Percentiles rank a stretch among this genome's conserved stretches.
Conservation (phyloP, 2,888 invertebrate species). For the Agrilus mali region DNA sequence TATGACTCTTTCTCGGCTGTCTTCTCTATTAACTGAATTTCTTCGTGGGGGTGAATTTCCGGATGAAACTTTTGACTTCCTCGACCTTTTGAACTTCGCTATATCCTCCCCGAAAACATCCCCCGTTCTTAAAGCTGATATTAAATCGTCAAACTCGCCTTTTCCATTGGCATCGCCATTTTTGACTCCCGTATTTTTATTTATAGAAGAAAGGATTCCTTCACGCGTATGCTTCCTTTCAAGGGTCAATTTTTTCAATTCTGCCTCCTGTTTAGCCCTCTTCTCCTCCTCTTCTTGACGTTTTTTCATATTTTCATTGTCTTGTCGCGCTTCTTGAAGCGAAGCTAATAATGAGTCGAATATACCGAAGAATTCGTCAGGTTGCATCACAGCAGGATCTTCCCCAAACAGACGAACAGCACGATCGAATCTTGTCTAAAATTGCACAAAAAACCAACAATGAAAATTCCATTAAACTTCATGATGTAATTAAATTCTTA, state of each 20-base stretch:
- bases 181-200: conserved; percentile 55
- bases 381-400: conserved; percentile 70
- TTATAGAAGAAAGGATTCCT: conserved; percentile 63
- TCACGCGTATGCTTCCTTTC: conserved; percentile 73
- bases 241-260: conserved; percentile 76
- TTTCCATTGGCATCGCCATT: conserved; percentile 50
- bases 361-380: conserved; percentile 88
- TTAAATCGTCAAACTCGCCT: conserved; percentile 92
- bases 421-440: conserved; percentile 59
- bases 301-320: conserved; percentile 74
- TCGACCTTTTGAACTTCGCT: conserved; percentile 76
- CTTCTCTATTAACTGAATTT: conserved; percentile 51
- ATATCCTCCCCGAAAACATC: conserved; percentile 94
- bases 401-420: conserved; percentile 85
- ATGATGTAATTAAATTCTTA: not conserved
- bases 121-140: conserved; percentile 86
- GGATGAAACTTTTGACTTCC: conserved; percentile 48
- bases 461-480: not conserved
- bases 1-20: conserved; percentile 52
- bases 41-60: conserved; percentile 49
- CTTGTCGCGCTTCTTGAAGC: conserved; percentile 72
- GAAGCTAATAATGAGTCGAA: conserved; percentile 78
- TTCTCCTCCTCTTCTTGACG: conserved; percentile 85
- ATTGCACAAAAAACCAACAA: conserved; percentile 2
- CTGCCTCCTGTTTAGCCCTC: conserved; percentile 76